Evolutionary conservation across 2,888 invertebrate genomes (phyloP), one percentile per base, ranked within the genome.

Genomic region (Apoderus coryli): DNA sequence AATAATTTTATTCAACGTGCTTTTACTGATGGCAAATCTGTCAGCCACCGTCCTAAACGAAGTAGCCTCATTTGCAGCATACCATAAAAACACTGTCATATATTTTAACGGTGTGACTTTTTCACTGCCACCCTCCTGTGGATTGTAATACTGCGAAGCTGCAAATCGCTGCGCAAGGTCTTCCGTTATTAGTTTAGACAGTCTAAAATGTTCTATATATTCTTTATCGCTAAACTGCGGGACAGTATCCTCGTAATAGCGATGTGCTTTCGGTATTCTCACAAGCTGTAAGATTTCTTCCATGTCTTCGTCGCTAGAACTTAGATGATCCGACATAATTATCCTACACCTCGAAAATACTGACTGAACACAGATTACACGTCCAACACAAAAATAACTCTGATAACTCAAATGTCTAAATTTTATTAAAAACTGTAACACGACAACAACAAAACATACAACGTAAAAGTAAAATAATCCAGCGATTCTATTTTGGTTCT

Each of bases 1-100:
- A 2, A 14, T 3, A 3, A 14, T 10, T 3, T 10, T 27, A 11
- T 5, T 3, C 4, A 30, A 2, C n/a, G 27, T 14, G 13, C 31
- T 31, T 3, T 4, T 13, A 3, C 4, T 27, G 3, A 31, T 30
- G 28, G 22, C 16, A 12, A 31, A 31, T 2, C 27, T 4, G 26
- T 27, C 31, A 5, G 15, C 31, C 3, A 31, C 27, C 14, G 19
- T 19, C n/a, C 19, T 19, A 19, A 19, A 19, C 6, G 19, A 19
- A 7, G 19, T n/a, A n/a, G 19, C 19, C n/a, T 19, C 19, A 19
- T 19, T 19, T 19, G 19, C 19, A 19, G n/a, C 19, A n/a, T 7
- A n/a, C 19, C 19, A 19, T n/a, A 19, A 19, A 19, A 19, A 19
- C 19, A 19, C 19, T n/a, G 19, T 19, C 7, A 19, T 19, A 19